Evolutionary conservation across 2,888 invertebrate genomes (phyloP).

Genomic region (Rhagophthalmus giganteus): DNA sequence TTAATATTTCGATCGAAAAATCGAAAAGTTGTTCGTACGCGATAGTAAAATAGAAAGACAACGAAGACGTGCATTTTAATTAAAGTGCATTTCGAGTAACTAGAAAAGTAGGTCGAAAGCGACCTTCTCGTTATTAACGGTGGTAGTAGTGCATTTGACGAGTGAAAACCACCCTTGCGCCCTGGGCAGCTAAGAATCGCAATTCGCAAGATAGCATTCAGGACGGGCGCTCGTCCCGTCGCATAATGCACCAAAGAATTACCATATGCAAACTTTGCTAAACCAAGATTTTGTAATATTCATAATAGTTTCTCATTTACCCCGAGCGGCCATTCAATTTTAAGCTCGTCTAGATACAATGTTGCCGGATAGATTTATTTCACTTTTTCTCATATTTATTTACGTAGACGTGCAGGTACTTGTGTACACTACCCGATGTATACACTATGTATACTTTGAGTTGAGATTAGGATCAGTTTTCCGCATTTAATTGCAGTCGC

Average conservation of each 20-base stretch:
- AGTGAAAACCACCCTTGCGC: slow-evolving; percentile 24
- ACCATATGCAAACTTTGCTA: slow-evolving; percentile 46
- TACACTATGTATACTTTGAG: not conserved
- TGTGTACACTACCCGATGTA: no score
- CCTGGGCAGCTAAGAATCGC: slow-evolving; percentile 39
- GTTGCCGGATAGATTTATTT: not conserved
- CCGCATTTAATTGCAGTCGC: slow-evolving; percentile 2
- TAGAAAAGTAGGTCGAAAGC: slow-evolving; percentile 25
- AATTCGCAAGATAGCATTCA: slow-evolving; percentile 51
- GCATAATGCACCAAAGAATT: slow-evolving; percentile 50
- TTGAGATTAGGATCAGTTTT: not conserved
- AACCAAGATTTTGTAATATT: slow-evolving; percentile 47
- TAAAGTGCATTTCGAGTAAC: slow-evolving; percentile 17
- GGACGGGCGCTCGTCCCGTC: slow-evolving; percentile 40
- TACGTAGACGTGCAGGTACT: no score
- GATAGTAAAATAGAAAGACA: no score
- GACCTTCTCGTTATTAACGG: slow-evolving; percentile 23
- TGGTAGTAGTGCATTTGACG: slow-evolving; percentile 25
- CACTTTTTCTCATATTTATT: not conserved
- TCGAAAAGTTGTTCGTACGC: no score
- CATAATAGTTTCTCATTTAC: slow-evolving; percentile 49
- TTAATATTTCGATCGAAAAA: no score
- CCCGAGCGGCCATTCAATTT: slow-evolving; percentile 42
- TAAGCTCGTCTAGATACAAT: slow-evolving; percentile 17
- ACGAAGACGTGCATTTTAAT: slow-evolving; percentile 25